Evolutionary conservation across 2,888 invertebrate species (phyloP), one percentile per base, ranked within the genome.

Genomic region (Erebia ligea): DNA sequence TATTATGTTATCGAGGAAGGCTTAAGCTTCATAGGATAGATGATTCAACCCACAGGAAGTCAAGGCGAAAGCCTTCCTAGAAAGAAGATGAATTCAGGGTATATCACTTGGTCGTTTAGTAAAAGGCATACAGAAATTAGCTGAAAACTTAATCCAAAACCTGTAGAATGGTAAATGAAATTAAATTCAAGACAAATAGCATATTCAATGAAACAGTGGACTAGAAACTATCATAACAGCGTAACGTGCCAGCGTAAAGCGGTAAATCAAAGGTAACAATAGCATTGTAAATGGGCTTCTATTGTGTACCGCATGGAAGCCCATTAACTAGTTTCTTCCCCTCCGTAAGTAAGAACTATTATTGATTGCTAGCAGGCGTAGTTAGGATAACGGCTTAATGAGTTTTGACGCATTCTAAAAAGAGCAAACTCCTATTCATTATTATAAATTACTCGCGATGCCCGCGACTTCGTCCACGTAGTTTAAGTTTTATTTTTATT

Each of bases 221-320:
- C 21, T 59, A 9, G n/a, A 64, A 65, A 67, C 57, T 52, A 52
- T 52, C 15, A 54, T 59, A 59, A 64, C 67, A 70, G n/a, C 64
- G 56, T 48, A 67, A 52, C 48, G 54, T 52, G 52, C 19, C 40
- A 63, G 58, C 67, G 61, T 50, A 57, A 65, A 63, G 45, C 65
- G 59, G 66, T 73, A 71, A 70, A 71, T 72, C 69, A 65, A 63
- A 68, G 66, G 58, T 74, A 74, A 74, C 71, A 71, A 74, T 70
- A 25, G 71, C 25, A 40, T 58, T 58, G 62, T 65, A 69, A 71
- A 74, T 74, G 59, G 57, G 62, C 42, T 61, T 45, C 50, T 68
- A 72, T 73, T 71, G 67, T 74, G 57, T 71, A 69, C 65, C 65
- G 65, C 73, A 69, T 48, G 56, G 40, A 67, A 59, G 58, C 58